These are phyloP conservation scores for Cacajao melanocephalus DNA, from an alignment of 2,797 vertebrate genomes.

Conservation along the genomic window DNA sequence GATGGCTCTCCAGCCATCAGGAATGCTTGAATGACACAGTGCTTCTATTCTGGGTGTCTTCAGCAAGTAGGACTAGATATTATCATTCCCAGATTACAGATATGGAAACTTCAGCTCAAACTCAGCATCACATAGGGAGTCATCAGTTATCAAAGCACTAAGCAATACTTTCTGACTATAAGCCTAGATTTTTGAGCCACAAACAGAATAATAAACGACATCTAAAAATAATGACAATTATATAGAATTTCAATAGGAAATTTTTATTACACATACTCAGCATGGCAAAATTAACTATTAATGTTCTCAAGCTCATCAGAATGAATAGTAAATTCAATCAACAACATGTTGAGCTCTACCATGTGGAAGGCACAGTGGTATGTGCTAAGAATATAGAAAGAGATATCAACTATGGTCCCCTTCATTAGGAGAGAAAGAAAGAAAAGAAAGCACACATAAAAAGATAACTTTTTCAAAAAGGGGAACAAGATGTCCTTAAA, in stretches of 20 bases:
- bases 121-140: background rate
- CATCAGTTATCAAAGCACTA: background rate
- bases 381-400: background rate
- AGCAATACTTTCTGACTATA: background rate
- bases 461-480: background rate
- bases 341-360: background rate
- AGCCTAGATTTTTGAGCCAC: background rate
- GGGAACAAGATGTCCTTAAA: background rate
- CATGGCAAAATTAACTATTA: background rate
- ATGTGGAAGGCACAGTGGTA: background rate
- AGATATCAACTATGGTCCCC: background rate
- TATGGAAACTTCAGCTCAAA: background rate
- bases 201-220: background rate
- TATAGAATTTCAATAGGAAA: constrained; percentile 19
- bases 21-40: background rate
- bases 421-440: background rate
- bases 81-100: background rate
- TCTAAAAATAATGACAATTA: background rate
- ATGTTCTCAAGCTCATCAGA: background rate
- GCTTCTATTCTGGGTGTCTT: background rate
- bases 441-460: background rate
- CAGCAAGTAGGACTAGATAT: background rate
- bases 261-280: background rate
- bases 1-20: background rate
- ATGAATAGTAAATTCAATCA: constrained; percentile 8